These are phyloP conservation scores for Aeoliscus strigatus DNA, from an alignment of 2,797 vertebrate genomes.

Conservation along the genomic window DNA sequence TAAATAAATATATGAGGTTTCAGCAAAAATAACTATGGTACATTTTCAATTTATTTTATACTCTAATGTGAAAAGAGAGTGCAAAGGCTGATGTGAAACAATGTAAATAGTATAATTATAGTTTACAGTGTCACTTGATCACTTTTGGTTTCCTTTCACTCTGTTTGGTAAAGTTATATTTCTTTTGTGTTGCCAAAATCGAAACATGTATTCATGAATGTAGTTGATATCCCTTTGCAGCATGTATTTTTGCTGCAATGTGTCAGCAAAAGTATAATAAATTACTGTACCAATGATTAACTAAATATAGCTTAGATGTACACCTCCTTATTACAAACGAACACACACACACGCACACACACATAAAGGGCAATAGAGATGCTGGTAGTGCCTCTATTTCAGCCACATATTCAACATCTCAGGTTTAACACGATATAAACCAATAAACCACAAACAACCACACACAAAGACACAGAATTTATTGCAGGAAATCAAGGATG, in stretches of 20 bases:
- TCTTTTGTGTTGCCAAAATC: constrained; percentile 56
- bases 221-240: constrained; percentile 61
- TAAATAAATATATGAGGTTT: constrained; percentile 90
- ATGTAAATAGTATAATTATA: constrained; percentile 84
- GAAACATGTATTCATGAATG: constrained; percentile 66
- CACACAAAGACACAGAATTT: constrained; percentile 5
- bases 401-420: constrained; percentile 47
- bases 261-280: constrained; percentile 40
- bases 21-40: constrained; percentile 65
- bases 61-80: constrained; percentile 79
- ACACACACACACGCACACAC: constrained; percentile 17
- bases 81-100: constrained; percentile 75
- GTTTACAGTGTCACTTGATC: constrained; percentile 73
- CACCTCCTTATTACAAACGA: constrained; percentile 8
- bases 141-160: constrained; percentile 64
- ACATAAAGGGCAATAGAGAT: constrained; percentile 22
- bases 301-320: constrained; percentile 21
- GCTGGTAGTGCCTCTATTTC: constrained; percentile 20
- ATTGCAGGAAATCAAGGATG: constrained; percentile 24
- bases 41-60: constrained; percentile 88
- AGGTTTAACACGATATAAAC: constrained; percentile 54
- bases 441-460: constrained; percentile 17
- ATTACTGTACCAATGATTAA: constrained; percentile 43
- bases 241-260: constrained; percentile 41
- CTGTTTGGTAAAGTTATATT: constrained; percentile 38